Evolutionary conservation across 2,113 vertebrate species (phyloP).

Genomic region (Neomonachus schauinslandi): DNA sequence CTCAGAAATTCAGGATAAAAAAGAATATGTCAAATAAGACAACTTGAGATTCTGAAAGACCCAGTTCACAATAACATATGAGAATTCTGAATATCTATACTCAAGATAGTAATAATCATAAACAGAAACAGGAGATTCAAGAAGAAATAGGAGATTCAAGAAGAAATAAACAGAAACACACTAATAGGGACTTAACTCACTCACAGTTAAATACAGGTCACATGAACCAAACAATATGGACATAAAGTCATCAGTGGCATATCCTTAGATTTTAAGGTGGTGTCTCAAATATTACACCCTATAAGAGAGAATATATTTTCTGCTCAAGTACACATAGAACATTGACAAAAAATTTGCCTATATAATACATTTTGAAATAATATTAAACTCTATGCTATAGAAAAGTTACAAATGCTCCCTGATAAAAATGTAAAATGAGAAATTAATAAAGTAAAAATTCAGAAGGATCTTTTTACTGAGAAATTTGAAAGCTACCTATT

Average conservation of each 20-base stretch:
- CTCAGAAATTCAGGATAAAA: neutral
- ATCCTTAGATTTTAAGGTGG: neutral
- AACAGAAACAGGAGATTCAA: neutral
- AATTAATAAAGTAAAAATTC: neutral
- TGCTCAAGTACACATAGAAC: neutral
- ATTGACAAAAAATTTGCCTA: neutral
- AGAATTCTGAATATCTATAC: neutral
- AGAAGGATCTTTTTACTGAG: neutral
- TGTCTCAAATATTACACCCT: neutral
- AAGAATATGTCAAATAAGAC: neutral
- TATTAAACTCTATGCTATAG: neutral
- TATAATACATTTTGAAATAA: neutral
- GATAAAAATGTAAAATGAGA: neutral
- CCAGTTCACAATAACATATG: neutral
- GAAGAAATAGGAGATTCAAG: neutral
- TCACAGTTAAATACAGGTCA: neutral
- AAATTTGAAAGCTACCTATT: neutral
- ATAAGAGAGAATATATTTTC: neutral
- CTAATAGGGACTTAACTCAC: neutral
- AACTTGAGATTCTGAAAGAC: neutral
- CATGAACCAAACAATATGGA: neutral
- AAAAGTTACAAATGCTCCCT: neutral
- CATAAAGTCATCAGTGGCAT: neutral
- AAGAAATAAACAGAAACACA: neutral
- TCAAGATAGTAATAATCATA: neutral